Base-by-base conservation (phyloP, 2,888 invertebrate species). In the Agrilus mali region DNA sequence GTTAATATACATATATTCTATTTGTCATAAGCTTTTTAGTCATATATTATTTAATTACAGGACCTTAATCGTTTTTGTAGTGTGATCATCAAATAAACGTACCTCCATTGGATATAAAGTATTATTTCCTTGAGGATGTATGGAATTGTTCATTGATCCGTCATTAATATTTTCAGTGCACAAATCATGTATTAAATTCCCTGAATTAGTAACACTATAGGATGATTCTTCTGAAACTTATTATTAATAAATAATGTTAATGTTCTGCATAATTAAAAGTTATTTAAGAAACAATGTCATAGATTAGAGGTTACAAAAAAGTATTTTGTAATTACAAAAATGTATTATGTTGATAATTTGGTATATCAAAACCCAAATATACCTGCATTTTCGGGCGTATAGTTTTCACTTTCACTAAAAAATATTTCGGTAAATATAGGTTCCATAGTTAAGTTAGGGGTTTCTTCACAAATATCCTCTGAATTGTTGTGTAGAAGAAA, bases 381-480 rank as follows among this genome's bases (percentile, higher is more conserved):
- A 27, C 27, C 10, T 27, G 27, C 27, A 27, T 27, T 27, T 27
- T 27, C 27, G 5, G 27, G 27, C 2, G 10, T 7, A 27, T 27
- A 27, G 10, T 27, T 27, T 27, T 10, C 27, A 27, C 10, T 27
- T 27, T 10, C 27, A 27, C 10, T 27, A 27, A 27, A 27, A 4
- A 27, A 10, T 27, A 27, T 59, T 49, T 60, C 61, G 7, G 60
- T 60, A 47, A 64, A 61, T 38, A 62, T 59, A 2, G 61, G 55
- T 45, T 60, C 60, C 5, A 53, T 53, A 32, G 59, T 55, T 46
- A 60, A 57, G 34, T 46, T 44, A 17, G 50, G 43, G 34, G 55
- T 55, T 43, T 54, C 57, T 17, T 50, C 52, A 7, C 27, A 27
- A 27, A 27, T 27, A 27, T 27, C 27, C 27, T 10, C 27, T 10